phyloP scores from a whole-genome alignment of 2,888 invertebrate species.

The Platycheirus albimanus region DNA sequence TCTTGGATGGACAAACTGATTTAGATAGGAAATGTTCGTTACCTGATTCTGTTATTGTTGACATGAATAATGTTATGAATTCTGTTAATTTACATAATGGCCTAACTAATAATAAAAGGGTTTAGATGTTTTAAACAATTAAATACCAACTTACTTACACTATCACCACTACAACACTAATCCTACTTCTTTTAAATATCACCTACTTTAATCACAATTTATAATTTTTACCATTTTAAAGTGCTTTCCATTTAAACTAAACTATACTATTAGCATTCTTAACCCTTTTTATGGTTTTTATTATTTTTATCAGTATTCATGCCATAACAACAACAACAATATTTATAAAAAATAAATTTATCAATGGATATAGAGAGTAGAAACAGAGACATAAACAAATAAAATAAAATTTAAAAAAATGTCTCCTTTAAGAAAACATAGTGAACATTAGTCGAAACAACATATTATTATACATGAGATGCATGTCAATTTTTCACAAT shows the following conservation, averaged over 20 bases:
- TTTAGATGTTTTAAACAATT: slow-evolving; percentile 49
- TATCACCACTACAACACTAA: too few relatives aligned
- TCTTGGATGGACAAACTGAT: slow-evolving; percentile 83
- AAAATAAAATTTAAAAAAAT: background rate
- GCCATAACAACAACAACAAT: slow-evolving; percentile 27
- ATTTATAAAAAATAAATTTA: slow-evolving; percentile 11
- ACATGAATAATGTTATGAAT: slow-evolving; percentile 82
- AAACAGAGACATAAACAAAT: background rate
- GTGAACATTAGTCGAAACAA: slow-evolving; percentile 37
- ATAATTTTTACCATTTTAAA: background rate
- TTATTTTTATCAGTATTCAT: slow-evolving; percentile 37
- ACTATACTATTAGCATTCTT: slow-evolving; percentile 52
- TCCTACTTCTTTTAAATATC: background rate
- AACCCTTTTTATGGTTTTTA: slow-evolving; percentile 7
- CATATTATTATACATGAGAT: slow-evolving; percentile 25
- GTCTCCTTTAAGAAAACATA: slow-evolving; percentile 7
- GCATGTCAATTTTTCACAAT: slow-evolving; percentile 66
- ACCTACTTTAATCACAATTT: slow-evolving; percentile 18
- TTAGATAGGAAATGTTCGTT: slow-evolving; percentile 83
- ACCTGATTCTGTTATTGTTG: slow-evolving; percentile 85
- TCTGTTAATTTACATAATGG: slow-evolving; percentile 75
- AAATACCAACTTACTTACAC: too few relatives aligned
- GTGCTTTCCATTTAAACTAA: slow-evolving; percentile 34
- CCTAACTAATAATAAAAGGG: slow-evolving; percentile 64
- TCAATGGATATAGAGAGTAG: slow-evolving; percentile 43